Base-by-base conservation (phyloP, 2,888 invertebrate species). In the Cepaea hortensis region DNA sequence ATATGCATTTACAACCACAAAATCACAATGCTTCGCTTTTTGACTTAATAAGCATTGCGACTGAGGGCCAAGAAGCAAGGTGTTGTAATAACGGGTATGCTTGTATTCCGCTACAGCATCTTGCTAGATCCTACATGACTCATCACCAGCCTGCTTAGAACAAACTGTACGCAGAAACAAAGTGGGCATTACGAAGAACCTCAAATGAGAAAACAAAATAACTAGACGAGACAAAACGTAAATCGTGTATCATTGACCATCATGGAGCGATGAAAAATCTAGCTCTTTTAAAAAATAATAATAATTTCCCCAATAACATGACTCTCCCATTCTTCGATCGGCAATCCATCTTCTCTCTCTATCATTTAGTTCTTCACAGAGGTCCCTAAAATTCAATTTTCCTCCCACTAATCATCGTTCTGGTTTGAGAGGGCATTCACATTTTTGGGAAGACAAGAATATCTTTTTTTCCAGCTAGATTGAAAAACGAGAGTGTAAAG, bases 351-450 rank as follows among this genome's bases (percentile, higher is more conserved):
- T 82, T 82, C 73, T n/a, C 73, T 72, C 82, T 82, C 68, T 85
- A 79, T 79, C 79, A 79, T 85, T 79, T 68, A 70, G 73, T 70
- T 85, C 77, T 85, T 85, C 77, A 68, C 65, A 79, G 62, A 68
- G 20, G 85, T 35, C 50, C 79, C 68, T 79, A 68, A 85, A 85
- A 85, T 85, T 85, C 79, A 85, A 85, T 85, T 85, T 85, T 85
- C 85, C 50, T 79, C 70, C 55, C 85, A 85, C 85, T 85, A 85
- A 85, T 85, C 85, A 85, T 85, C 70, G 76, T 70, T 79, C 79
- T 70, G 50, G 79, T 79, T 75, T 85, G 23, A n/a, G 79, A 68
- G 70, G 48, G 76, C 82, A 73, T 82, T 82, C 72, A 35, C n/a
- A 72, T 55, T 82, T 82, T 82, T 6, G n/a, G 55, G 73, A 82